phyloP scores from a whole-genome alignment of 2,113 vertebrate species.

The Cryptotis parvus region DNA sequence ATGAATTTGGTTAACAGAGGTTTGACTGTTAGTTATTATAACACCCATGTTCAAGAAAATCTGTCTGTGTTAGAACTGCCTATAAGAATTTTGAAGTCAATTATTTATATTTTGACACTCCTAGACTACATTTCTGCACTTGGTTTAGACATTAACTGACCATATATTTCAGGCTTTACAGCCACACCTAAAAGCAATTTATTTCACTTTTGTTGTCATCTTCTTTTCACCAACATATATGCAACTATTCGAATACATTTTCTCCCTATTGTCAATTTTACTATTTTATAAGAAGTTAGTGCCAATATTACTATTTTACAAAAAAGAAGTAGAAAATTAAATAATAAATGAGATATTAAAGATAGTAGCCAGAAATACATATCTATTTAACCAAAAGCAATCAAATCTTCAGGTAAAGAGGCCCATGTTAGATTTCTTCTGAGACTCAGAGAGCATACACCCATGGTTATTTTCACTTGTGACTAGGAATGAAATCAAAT shows the following conservation, averaged over 20 bases:
- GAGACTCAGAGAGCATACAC: no score
- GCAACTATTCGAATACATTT: not conserved
- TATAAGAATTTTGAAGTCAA: constrained; percentile 12
- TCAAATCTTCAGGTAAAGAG: not conserved
- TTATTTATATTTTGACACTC: constrained; percentile 28
- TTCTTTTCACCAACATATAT: not conserved
- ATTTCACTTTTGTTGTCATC: not conserved
- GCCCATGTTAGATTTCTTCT: no score
- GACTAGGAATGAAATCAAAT: no score
- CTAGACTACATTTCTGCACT: no score
- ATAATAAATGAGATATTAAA: not conserved
- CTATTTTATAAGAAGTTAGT: no score
- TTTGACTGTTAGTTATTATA: not conserved
- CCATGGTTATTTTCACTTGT: no score
- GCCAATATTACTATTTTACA: not conserved
- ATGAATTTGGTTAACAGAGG: not conserved
- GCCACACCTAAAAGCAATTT: not conserved
- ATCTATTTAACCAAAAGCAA: not conserved
- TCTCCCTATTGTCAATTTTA: no score
- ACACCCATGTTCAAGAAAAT: not conserved
- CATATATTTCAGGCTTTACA: not conserved
- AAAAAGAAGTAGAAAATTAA: not conserved
- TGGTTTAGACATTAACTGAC: no score
- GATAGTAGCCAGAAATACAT: not conserved
- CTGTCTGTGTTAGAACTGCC: not conserved